Conservation (phyloP, 1,140 invertebrate species). For the Ectropis grisescens region DNA sequence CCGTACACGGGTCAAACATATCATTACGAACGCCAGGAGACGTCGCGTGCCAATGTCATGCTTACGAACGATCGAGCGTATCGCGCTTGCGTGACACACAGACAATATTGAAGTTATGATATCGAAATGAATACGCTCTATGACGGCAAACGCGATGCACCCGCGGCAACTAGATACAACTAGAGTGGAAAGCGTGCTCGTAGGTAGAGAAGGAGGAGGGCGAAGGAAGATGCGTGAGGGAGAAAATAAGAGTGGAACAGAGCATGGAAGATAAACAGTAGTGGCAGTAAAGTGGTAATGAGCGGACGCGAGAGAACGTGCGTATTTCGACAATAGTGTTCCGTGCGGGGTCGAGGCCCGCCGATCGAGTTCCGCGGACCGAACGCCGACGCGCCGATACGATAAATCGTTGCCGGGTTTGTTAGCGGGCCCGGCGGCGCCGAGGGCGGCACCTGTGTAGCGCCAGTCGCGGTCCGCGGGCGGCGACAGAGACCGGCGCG, state of each 20-base stretch:
- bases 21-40: too few species aligned
- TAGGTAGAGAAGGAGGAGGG: conserved; percentile 45
- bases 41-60: too few species aligned
- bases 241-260: conserved; percentile 48
- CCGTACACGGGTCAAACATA: too few species aligned
- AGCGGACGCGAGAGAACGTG: conserved; percentile 43
- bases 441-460: conserved; percentile 50
- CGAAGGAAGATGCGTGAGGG: conserved; percentile 51
- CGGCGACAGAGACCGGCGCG: conserved; percentile 80
- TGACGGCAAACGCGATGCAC: too few species aligned
- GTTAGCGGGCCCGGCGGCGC: conserved; percentile 15
- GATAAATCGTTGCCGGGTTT: conserved; percentile 8
- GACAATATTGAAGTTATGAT: too few species aligned
- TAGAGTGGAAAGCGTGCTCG: conserved; percentile 47
- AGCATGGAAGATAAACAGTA: conserved; percentile 52
- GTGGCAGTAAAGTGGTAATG: conserved; percentile 63
- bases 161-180: too few species aligned
- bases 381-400: conserved; percentile 6
- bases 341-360: conserved; percentile 57
- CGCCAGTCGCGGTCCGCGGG: conserved; percentile 72
- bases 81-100: too few species aligned
- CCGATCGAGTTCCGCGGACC: conserved; percentile 25
- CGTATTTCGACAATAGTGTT: conserved; percentile 56
- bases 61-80: too few species aligned
- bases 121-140: too few species aligned